Evolutionary conservation across 2,113 vertebrate genomes (phyloP), one percentile per base, ranked within the genome.

Genomic region (Dissostichus mawsoni): DNA sequence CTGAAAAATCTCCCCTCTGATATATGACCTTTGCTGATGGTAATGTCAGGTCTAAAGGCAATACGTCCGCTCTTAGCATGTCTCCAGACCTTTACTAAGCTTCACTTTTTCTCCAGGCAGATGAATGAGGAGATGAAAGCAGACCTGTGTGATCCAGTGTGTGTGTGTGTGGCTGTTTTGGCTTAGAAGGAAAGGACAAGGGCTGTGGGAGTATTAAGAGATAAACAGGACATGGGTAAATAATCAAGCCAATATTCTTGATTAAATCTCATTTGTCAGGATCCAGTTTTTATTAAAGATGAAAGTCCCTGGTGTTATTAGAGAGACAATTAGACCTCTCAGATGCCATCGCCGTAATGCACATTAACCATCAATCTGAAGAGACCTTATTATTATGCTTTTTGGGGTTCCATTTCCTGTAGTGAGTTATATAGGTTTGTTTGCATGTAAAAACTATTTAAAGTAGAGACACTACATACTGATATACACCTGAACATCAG

Each of bases 11-110:
- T 74, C 33, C 52, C 23, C 16, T n/a, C 25, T 90, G 85, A 89
- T 81, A n/a, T n/a, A 74, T 93, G 92, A 94, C 92, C 93, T 94
- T 95, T 90, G 41, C 76, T 66, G 78, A 74, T 75, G 77, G 75
- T 87, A 79, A 83, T 74, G 83, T 89, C 79, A 85, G 85, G 87
- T 81, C 66, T 84, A 78, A 89, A 41, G 79, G 72, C 72, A 74
- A 82, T 87, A 81, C 84, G 80, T 81, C 79, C 29, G 16, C 52
- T 78, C 83, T 86, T 62, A 72, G 71, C 59, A 82, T 77, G 75
- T 64, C 79, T 74, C n/a, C 8, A 14, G 82, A 88, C 92, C 90
- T 93, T 91, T 90, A 84, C 80, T 87, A 85, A 92, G 88, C 92
- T 91, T 89, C 81, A 63, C 41, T 74, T 89, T 89, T 90, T 87